Percentiles rank a stretch among this genome's conserved stretches.
phyloP scores from a whole-genome alignment of 2,113 vertebrate species.

The Zosterops pallidus region DNA sequence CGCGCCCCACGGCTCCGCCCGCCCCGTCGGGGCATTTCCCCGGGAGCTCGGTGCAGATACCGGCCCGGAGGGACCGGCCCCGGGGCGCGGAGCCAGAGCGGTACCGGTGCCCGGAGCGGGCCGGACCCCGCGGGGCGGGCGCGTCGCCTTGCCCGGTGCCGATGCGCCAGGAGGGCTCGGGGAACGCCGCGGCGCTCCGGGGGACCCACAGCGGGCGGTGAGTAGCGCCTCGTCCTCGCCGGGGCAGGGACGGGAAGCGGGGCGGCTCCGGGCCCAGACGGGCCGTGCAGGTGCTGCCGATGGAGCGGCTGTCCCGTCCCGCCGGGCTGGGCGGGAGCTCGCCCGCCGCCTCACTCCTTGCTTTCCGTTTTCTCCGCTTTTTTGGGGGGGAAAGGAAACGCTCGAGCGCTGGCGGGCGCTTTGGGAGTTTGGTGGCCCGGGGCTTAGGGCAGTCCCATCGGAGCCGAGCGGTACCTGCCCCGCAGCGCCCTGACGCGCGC shows the following conservation, averaged over 20 bases:
- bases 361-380: background rate
- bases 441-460: background rate
- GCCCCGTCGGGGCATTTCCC: slow-evolving; percentile 29
- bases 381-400: background rate
- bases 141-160: background rate
- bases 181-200: too few species aligned
- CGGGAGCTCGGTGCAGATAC: background rate
- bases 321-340: background rate
- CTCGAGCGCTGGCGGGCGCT: background rate
- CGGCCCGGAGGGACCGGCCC: background rate
- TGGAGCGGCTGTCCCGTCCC: background rate
- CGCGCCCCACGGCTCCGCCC: slow-evolving; percentile 48
- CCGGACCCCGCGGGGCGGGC: background rate
- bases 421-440: background rate
- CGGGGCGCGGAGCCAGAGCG: background rate
- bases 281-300: background rate
- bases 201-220: background rate
- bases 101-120: background rate
- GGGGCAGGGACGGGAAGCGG: background rate
- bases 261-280: background rate
- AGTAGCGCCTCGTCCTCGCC: background rate
- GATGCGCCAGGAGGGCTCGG: background rate
- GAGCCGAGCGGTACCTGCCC: background rate
- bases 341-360: background rate
- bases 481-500: background rate